These are phyloP conservation scores for Gadus chalcogrammus DNA, from an alignment of 2,113 vertebrate genomes.

Conservation along the genomic window DNA sequence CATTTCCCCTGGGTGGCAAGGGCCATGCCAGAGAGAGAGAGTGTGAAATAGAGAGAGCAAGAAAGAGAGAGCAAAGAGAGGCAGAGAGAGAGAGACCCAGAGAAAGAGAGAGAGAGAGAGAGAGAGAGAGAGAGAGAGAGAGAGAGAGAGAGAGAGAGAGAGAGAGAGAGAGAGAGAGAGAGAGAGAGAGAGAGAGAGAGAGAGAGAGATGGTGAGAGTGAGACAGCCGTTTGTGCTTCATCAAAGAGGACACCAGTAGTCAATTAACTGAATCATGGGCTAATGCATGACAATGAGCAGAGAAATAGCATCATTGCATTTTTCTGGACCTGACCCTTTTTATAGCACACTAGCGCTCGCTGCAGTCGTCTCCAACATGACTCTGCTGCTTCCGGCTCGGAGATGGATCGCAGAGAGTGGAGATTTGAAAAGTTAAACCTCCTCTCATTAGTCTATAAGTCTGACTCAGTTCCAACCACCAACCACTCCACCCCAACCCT, in stretches of 20 bases:
- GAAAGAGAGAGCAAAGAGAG: neutral
- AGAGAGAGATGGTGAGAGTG: no score
- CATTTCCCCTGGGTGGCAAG: slow-evolving; percentile 23
- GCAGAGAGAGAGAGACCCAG: no score
- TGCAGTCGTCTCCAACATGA: neutral
- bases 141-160: no score
- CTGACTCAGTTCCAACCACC: slow-evolving; percentile 29
- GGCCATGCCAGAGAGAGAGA: neutral
- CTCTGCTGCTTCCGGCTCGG: neutral
- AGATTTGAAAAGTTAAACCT: slow-evolving; percentile 36
- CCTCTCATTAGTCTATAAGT: slow-evolving; percentile 46
- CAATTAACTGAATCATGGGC: neutral
- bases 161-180: no score
- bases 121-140: no score
- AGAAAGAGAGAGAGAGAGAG: no score
- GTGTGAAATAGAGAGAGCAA: neutral
- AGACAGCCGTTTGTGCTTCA: neutral
- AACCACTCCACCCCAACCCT: neutral
- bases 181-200: no score
- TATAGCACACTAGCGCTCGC: neutral
- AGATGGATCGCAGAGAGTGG: slow-evolving; percentile 19
- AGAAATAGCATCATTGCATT: neutral
- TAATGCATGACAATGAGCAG: neutral
- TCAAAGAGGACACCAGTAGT: neutral
- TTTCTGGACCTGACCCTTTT: neutral